Base-by-base conservation (phyloP, 2,888 invertebrate species). In the Leptarthrus brevirostris region DNA sequence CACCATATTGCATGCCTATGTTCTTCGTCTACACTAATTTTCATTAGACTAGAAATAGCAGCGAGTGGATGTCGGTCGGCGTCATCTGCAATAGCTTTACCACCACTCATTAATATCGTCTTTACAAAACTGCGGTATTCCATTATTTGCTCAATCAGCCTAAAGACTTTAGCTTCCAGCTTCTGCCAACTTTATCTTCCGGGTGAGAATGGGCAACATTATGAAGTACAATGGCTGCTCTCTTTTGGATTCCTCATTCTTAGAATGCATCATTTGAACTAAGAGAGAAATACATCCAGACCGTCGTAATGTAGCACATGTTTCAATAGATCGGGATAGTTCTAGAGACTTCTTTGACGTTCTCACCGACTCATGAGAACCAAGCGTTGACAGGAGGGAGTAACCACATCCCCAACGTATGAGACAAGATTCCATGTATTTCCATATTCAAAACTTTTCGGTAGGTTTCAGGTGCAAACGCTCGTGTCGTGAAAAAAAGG, bases 1-100 rank as follows among this genome's bases (percentile, higher is more conserved):
- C 97, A 97, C 98, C 97, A 97, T 87, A 98, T 98, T 0, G 97
- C 96, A 84, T 96, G 95, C n/a, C 98, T 88, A 83, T 98, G 97
- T 78, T 97, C 96, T 83, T 98, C 98, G 82, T 98, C 98, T 84
- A 98, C 98, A 0, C 98, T 98, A 18, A 97, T 88, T 83, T 97
- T 97, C 96, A 98, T 98, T 61, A 98, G 86, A 69, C 96, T 94
- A 2, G 96, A 96, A 74, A 97, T 93, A 52, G 95, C 94, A 77
- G 94, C 92, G 77, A 94, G 90, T 0, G 97, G 97, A 87, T 97
- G 96, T 74, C 92, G 91, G 76, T 93, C 93, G n/a, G 90, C 87
- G 78, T 93, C 92, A 79, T 91, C 91, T 79, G 89, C 88, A 54
- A 88, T 85, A 0, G 83, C 82, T 77, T 88, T 89, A 0, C 87